Evolutionary conservation across 2,797 vertebrate species (phyloP).

Genomic region (Dryobates pubescens): DNA sequence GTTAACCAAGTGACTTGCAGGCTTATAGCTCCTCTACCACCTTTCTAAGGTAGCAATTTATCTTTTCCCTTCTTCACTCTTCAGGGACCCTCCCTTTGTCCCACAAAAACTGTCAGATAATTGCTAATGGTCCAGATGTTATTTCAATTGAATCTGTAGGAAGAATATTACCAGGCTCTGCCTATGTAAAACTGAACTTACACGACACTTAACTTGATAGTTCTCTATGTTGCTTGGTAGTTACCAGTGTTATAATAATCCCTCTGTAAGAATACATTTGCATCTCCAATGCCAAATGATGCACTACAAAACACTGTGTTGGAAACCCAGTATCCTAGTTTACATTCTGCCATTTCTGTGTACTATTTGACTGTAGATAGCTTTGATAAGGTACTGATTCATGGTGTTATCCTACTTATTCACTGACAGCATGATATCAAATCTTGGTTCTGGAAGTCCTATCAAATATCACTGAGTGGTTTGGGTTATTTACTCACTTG

Average conservation of each 20-base stretch:
- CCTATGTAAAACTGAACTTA: not conserved
- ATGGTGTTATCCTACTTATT: not conserved
- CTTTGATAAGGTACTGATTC: constrained; percentile 45
- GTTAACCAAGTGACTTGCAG: not conserved
- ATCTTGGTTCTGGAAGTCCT: not conserved
- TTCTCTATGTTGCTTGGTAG: not conserved
- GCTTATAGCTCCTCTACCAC: not conserved
- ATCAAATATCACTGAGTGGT: not conserved
- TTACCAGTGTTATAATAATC: not conserved
- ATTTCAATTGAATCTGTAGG: not conserved
- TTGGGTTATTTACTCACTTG: not conserved
- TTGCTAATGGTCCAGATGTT: not conserved
- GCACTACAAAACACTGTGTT: not conserved
- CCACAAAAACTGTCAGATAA: not conserved
- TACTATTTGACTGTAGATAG: not conserved
- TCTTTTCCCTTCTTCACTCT: not conserved
- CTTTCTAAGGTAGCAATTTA: not conserved
- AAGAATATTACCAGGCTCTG: not conserved
- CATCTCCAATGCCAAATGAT: not conserved
- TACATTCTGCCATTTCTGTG: not conserved
- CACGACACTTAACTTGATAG: not conserved
- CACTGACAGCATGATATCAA: not conserved
- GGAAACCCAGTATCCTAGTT: not conserved
- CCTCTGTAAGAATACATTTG: not conserved
- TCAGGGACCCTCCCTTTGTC: not conserved